Percentiles rank a stretch among this genome's conserved stretches.
Conservation (phyloP, 2,888 invertebrate genomes). For the Periphyllus acericola region DNA sequence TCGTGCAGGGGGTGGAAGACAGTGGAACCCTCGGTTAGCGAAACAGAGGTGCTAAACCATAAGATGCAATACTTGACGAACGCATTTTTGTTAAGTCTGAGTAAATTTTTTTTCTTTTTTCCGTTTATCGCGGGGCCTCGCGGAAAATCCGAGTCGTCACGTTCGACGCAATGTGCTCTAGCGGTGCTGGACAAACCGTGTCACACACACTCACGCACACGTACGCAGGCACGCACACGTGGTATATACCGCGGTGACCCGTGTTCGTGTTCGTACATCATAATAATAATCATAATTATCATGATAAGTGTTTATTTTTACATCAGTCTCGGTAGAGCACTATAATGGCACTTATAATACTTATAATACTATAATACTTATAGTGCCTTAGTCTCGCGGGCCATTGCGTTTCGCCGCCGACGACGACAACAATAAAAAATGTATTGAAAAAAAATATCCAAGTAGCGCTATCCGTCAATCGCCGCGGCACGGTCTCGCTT, state of each 20-base stretch:
- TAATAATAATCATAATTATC: not conserved
- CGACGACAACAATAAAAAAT: not conserved
- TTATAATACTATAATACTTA: no score
- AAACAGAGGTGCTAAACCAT: no score
- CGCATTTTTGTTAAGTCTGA: no score
- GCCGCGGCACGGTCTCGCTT: not conserved
- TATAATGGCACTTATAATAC: no score
- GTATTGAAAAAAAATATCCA: no score
- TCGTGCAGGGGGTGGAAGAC: no score
- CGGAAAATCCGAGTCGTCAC: not conserved
- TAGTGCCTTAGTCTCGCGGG: not conserved
- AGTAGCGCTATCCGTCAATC: not conserved
- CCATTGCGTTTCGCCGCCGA: not conserved
- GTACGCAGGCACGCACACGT: no score
- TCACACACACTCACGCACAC: not conserved
- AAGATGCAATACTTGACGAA: no score
- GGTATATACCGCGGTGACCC: not conserved
- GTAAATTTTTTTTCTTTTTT: no score
- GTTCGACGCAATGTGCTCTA: slow-evolving; percentile 30
- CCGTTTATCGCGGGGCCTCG: not conserved
- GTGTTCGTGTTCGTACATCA: not conserved
- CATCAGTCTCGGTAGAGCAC: no score
- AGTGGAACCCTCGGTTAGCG: no score
- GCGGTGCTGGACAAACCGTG: not conserved
- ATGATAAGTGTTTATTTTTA: no score